phyloP scores from a whole-genome alignment of 2,113 vertebrate species.

The Crotalus horridus region DNA sequence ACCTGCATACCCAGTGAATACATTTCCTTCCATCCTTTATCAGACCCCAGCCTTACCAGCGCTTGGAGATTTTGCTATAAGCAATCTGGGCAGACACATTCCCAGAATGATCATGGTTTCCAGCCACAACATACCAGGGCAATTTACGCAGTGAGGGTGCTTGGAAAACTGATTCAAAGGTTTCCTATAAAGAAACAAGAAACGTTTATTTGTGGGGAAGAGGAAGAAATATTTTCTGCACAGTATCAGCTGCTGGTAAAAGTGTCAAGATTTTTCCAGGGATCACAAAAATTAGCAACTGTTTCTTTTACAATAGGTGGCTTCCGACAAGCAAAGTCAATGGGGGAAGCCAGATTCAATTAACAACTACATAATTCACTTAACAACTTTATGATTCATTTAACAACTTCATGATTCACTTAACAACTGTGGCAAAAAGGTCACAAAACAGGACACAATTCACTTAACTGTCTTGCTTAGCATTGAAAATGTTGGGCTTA shows the following conservation, averaged over 20 bases:
- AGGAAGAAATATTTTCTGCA: neutral
- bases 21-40: neutral
- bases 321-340: neutral
- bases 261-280: neutral
- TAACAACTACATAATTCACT: neutral
- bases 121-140: constrained; percentile 89
- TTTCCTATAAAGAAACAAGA: constrained; percentile 69
- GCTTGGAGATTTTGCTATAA: constrained; percentile 76
- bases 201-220: neutral
- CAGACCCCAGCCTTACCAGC: constrained; percentile 74
- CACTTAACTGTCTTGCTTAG: neutral
- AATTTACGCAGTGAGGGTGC: constrained; percentile 72
- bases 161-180: constrained; percentile 83
- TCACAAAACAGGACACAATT: neutral
- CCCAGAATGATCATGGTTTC: constrained; percentile 89
- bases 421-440: neutral
- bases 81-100: constrained; percentile 87
- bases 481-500: neutral
- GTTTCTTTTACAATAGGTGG: neutral
- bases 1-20: neutral
- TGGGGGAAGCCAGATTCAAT: neutral
- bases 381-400: neutral
- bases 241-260: neutral
- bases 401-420: neutral
- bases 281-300: neutral